Percentiles rank a stretch among this genome's conserved stretches.
phyloP scores from a whole-genome alignment of 2,113 vertebrate species.

The Poecilia latipinna region DNA sequence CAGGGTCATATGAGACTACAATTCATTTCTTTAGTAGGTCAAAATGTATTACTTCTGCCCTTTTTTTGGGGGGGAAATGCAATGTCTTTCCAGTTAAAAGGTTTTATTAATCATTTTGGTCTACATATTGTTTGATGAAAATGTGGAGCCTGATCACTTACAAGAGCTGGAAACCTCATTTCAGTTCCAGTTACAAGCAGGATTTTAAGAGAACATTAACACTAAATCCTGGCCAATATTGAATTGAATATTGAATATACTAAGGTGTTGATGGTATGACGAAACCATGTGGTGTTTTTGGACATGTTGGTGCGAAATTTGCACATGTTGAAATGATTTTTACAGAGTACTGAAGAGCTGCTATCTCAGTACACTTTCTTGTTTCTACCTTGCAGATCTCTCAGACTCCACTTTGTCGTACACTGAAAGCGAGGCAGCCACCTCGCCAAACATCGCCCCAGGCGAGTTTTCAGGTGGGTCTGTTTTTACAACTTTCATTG shows the following conservation, averaged over 20 bases:
- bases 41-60: background rate
- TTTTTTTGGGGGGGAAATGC: no score
- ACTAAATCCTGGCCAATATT: slow-evolving; percentile 25
- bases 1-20: slow-evolving; percentile 4
- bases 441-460: slow-evolving; percentile 88
- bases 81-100: background rate
- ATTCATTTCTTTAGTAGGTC: background rate
- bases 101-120: background rate
- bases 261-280: slow-evolving; percentile 15
- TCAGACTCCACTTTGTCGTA: slow-evolving; percentile 99
- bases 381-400: slow-evolving; percentile 83
- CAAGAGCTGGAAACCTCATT: background rate
- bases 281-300: slow-evolving; percentile 15
- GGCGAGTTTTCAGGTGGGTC: slow-evolving; percentile 96
- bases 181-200: background rate
- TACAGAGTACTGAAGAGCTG: background rate
- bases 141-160: background rate
- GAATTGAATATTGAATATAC: background rate
- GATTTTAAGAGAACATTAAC: slow-evolving; percentile 35
- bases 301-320: background rate
- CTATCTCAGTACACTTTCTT: slow-evolving; percentile 15
- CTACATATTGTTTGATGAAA: slow-evolving; percentile 65
- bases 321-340: background rate
- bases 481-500: slow-evolving; percentile 28
- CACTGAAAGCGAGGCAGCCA: slow-evolving; percentile 98